Base-by-base conservation (phyloP, 2,888 invertebrate species). In the Autographa pulchrina region DNA sequence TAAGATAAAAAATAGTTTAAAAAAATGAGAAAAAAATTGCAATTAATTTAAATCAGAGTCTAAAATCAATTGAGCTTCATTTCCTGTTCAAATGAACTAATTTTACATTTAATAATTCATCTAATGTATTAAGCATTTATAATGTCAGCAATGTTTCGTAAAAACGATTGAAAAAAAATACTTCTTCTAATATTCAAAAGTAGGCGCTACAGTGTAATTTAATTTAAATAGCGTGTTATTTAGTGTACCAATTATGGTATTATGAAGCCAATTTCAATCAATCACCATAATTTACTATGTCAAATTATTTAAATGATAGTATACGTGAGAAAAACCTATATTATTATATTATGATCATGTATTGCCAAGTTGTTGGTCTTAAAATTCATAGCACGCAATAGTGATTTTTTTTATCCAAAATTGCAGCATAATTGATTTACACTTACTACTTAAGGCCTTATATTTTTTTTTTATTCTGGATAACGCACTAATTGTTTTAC, bases 171-270 rank as follows among this genome's bases (percentile, higher is more conserved):
- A 48, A 48, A 48, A 11, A n/a, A 48, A 48, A n/a, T 48, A 16
- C 6, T 43, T 14, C 2, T 43, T n/a, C 0, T 48, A 6, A 48
- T 4, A n/a, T 48, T 48, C 48, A n/a, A n/a, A n/a, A 7, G n/a
- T 48, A 48, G 48, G n/a, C 48, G 8, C 48, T n/a, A 48, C 16
- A 48, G 14, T 48, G n/a, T 48, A 48, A 48, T 48, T 48, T n/a
- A 48, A n/a, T 48, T 48, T 48, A 48, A 48, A 48, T 48, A n/a
- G 48, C 48, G 48, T 48, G n/a, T 48, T n/a, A 48, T 48, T 48
- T 6, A n/a, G n/a, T n/a, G n/a, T 6, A n/a, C n/a, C n/a, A 48
- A 4, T 48, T n/a, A 48, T 48, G 7, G n/a, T 0, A 48, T n/a
- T 48, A 48, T 48, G 6, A 4, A n/a, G 48, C 8, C 48, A 48